Conservation (phyloP, 2,113 vertebrate species). For the Corythoichthys haematopterus region DNA sequence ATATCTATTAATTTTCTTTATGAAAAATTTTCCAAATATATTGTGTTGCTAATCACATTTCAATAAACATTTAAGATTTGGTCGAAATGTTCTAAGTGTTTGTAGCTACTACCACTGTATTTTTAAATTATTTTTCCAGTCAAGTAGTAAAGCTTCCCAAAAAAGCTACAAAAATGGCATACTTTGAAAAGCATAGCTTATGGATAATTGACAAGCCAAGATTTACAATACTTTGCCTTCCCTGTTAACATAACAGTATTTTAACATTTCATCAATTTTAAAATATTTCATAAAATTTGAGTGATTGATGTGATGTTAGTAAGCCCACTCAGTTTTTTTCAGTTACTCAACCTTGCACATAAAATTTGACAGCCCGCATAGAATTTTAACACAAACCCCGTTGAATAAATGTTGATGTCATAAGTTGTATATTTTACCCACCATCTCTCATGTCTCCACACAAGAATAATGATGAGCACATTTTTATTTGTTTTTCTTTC, state of each 20-base stretch:
- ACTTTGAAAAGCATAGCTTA: neutral
- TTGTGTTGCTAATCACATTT: no score
- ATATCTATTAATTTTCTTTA: no score
- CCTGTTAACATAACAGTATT: neutral
- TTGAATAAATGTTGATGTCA: slow-evolving; percentile 25
- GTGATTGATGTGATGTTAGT: slow-evolving; percentile 2
- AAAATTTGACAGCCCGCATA: slow-evolving; percentile 13
- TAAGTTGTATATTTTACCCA: slow-evolving; percentile 21
- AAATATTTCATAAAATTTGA: slow-evolving; percentile 21
- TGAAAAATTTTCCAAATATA: no score
- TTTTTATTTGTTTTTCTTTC: slow-evolving; percentile 36
- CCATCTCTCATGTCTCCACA: neutral
- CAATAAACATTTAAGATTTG: no score
- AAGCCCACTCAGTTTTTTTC: slow-evolving; percentile 10
- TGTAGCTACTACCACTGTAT: no score
- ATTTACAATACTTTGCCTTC: neutral
- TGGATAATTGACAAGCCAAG: neutral
- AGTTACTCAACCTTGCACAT: neutral
- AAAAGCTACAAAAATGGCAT: neutral
- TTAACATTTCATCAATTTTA: slow-evolving; percentile 23
- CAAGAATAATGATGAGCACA: slow-evolving; percentile 22
- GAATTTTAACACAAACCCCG: slow-evolving; percentile 33
- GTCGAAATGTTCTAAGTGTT: no score
- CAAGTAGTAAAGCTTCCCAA: neutral
- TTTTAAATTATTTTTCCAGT: no score